Conservation (phyloP, 1,140 invertebrate genomes). For the Augochlora pura region DNA sequence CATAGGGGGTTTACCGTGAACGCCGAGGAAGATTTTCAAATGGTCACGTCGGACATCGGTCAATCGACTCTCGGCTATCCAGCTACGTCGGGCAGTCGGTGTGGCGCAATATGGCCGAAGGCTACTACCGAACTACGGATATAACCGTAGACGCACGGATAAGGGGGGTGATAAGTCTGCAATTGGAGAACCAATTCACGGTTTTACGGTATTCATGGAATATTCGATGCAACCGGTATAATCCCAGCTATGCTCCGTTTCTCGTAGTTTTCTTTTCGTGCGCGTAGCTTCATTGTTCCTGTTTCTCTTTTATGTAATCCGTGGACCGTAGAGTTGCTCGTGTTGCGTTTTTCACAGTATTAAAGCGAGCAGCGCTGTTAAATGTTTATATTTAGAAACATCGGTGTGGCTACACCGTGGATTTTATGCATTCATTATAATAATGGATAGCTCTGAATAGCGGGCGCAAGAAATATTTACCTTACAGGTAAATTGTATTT, state of each 20-base stretch:
- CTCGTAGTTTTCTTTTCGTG: not conserved
- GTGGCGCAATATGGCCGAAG: constrained; percentile 19
- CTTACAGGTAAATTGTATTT: too few relatives aligned
- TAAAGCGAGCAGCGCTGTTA: too few relatives aligned
- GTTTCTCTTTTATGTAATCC: not conserved
- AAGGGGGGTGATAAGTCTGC: constrained; percentile 38
- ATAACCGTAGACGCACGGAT: constrained; percentile 27
- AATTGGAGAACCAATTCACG: constrained; percentile 30
- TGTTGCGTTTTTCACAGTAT: not conserved
- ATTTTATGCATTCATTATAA: too few relatives aligned
- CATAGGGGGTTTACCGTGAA: not conserved
- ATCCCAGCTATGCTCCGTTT: constrained; percentile 14
- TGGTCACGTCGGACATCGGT: not conserved
- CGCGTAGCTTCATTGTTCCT: not conserved
- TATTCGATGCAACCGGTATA: constrained; percentile 33
- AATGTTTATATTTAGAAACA: too few relatives aligned
- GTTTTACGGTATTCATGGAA: constrained; percentile 44
- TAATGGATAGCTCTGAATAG: too few relatives aligned
- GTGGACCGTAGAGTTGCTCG: not conserved
- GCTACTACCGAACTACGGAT: not conserved
- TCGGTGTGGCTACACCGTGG: too few relatives aligned
- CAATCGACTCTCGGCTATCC: constrained; percentile 10
- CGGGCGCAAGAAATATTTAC: too few relatives aligned
- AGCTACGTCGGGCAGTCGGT: not conserved
- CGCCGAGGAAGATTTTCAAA: constrained; percentile 10